These are phyloP conservation scores for Chloropsis cyanopogon DNA, from an alignment of 2,113 vertebrate species.

Conservation along the genomic window DNA sequence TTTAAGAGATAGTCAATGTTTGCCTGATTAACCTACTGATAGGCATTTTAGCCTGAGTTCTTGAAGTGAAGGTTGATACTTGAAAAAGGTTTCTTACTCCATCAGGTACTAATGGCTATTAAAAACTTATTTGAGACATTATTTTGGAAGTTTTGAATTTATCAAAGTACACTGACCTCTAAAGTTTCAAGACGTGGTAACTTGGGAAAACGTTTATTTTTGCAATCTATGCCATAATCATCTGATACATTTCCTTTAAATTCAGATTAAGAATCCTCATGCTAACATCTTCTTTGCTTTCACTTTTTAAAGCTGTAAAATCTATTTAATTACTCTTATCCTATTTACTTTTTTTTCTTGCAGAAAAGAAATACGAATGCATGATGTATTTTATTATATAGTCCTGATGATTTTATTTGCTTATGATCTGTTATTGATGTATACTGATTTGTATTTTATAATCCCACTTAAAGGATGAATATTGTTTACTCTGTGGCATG, in stretches of 20 bases:
- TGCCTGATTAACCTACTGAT: neutral
- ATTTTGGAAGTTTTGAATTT: neutral
- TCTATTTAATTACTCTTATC: neutral
- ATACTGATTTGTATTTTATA: neutral
- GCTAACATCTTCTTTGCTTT: neutral
- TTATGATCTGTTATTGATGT: neutral
- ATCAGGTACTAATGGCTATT: neutral
- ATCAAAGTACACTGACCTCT: neutral
- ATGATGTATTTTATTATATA: neutral
- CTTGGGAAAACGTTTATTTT: neutral
- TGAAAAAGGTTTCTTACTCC: neutral
- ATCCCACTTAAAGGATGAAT: neutral
- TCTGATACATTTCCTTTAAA: neutral
- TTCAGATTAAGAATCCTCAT: neutral
- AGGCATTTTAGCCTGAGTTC: neutral
- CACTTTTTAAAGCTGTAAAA: neutral
- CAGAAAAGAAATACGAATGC: neutral
- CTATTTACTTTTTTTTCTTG: neutral
- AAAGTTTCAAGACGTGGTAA: neutral
- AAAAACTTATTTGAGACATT: neutral
- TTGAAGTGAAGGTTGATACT: neutral
- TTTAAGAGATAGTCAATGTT: neutral
- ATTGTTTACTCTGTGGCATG: neutral
- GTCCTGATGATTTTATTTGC: neutral
- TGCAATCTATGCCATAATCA: neutral